These are phyloP conservation scores for Chiloscyllium plagiosum DNA, from an alignment of 2,113 vertebrate species.

Conservation along the genomic window DNA sequence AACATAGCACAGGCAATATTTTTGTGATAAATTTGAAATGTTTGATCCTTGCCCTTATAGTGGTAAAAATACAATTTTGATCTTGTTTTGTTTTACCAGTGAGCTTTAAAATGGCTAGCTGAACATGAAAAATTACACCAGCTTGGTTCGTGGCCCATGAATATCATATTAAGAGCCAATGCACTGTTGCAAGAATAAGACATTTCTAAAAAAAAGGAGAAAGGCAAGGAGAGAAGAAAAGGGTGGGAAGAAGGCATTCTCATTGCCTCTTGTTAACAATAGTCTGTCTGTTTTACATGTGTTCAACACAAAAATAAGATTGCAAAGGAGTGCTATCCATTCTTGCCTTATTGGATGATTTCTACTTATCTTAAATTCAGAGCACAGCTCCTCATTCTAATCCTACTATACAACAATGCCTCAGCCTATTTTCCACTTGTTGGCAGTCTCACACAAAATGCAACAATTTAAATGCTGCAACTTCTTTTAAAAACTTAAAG, in stretches of 20 bases:
- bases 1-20: neutral
- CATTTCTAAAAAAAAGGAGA: neutral
- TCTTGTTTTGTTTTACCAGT: neutral
- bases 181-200: no score
- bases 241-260: neutral
- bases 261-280: neutral
- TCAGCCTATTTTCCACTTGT: neutral
- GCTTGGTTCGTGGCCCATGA: neutral
- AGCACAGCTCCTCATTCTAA: neutral
- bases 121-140: neutral
- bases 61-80: neutral
- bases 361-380: neutral
- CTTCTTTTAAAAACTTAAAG: neutral
- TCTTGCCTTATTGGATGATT: neutral
- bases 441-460: neutral
- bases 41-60: neutral
- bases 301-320: neutral
- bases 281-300: no score
- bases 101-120: neutral
- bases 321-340: neutral
- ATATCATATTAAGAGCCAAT: neutral
- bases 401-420: neutral
- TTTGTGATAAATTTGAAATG: neutral
- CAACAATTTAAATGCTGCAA: neutral
- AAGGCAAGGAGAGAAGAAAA: neutral